phyloP scores from a whole-genome alignment of 2,888 invertebrate species.

The Oeneis ivallda region DNA sequence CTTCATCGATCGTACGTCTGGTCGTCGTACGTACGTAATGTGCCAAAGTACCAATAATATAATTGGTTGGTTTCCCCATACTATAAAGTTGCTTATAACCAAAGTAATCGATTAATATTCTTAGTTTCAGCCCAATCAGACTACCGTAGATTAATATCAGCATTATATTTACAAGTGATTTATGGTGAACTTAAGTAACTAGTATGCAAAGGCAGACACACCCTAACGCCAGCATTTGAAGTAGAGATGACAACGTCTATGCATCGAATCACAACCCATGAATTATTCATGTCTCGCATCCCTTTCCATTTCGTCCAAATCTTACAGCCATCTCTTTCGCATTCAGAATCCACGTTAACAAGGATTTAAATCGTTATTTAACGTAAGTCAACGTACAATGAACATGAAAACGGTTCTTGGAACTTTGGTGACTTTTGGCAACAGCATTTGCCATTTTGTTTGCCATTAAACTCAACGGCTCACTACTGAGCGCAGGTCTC shows the following conservation, averaged over 20 bases:
- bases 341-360: conserved; percentile 23
- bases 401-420: neutral
- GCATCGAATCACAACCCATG: conserved; percentile 53
- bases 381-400: neutral
- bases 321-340: conserved; percentile 33
- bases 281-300: conserved; percentile 53
- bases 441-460: neutral
- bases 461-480: neutral
- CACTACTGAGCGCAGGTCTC: no score
- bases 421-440: neutral
- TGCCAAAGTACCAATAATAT: no score
- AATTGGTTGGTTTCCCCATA: no score
- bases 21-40: no score
- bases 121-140: neutral
- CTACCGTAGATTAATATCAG: neutral
- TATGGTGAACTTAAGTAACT: conserved; percentile 1
- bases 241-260: conserved; percentile 49
- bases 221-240: conserved; percentile 30
- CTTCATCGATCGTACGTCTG: no score
- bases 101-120: neutral
- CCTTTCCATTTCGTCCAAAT: conserved; percentile 39
- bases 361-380: conserved; percentile 23
- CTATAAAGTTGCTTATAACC: neutral
- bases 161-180: neutral
- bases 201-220: conserved; percentile 11